phyloP scores from a whole-genome alignment of 2,113 vertebrate species.

The Holacanthus passer region DNA sequence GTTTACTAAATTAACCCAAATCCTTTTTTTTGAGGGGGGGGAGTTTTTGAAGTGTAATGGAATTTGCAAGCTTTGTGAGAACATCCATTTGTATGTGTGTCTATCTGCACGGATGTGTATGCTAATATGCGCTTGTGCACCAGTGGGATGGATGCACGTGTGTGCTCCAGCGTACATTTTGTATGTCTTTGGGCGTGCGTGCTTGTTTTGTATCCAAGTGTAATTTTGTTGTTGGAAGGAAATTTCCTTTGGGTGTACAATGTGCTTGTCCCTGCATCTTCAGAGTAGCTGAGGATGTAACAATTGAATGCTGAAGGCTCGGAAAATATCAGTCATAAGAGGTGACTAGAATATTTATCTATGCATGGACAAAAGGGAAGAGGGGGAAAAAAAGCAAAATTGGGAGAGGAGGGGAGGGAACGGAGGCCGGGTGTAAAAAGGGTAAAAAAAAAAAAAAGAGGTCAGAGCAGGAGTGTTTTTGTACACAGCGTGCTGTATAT shows the following conservation, averaged over 20 bases:
- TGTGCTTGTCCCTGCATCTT: slow-evolving; percentile 70
- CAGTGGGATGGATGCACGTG: slow-evolving; percentile 8
- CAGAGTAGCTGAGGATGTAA: slow-evolving; percentile 63
- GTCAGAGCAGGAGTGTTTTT: slow-evolving; percentile 56
- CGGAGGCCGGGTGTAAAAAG: slow-evolving; percentile 16
- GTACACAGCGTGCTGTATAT: slow-evolving; percentile 24
- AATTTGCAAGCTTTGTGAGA: slow-evolving; percentile 92
- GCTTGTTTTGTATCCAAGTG: slow-evolving; percentile 62
- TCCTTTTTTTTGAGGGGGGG: slow-evolving; percentile 82
- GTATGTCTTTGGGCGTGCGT: background rate
- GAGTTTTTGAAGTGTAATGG: slow-evolving; percentile 95
- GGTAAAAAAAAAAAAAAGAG: slow-evolving; percentile 23
- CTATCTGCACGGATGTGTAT: slow-evolving; percentile 39
- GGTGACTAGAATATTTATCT: slow-evolving; percentile 61
- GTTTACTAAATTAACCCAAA: slow-evolving; percentile 99
- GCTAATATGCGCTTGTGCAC: slow-evolving; percentile 44
- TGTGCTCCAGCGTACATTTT: slow-evolving; percentile 23
- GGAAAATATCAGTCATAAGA: slow-evolving; percentile 47
- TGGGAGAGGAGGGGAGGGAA: slow-evolving; percentile 26
- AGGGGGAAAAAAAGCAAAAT: background rate
- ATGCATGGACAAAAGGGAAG: slow-evolving; percentile 21
- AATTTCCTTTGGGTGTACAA: slow-evolving; percentile 60
- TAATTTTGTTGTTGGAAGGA: slow-evolving; percentile 70
- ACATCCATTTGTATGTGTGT: slow-evolving; percentile 66
- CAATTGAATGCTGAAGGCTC: slow-evolving; percentile 58